Base-by-base conservation (phyloP, 2,113 vertebrate genomes). In the Hemicordylus capensis region DNA sequence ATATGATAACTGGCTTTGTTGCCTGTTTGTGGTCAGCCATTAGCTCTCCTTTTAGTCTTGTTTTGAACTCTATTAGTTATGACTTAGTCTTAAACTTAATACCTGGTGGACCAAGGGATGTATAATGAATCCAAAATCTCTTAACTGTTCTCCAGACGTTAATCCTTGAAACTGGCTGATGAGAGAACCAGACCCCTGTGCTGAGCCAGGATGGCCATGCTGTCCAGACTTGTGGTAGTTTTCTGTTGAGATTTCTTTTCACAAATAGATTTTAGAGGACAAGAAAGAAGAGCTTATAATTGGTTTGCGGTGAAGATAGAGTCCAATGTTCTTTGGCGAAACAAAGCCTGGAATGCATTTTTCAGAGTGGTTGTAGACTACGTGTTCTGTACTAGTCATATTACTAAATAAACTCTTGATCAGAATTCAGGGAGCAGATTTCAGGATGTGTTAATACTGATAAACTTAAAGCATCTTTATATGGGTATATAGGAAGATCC, bases 31-130 rank as follows among this genome's bases (percentile, higher is more conserved):
- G 59, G 69, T 91, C 4, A 46, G 73, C 87, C 76, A 39, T 46
- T 78, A 37, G 75, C 22, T 76, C 46, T 76, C 1, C 74, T 19
- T 75, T 88, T 76, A 54, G 87, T 51, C 82, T 73, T 88, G 70
- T 80, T 89, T 88, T 74, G 81, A 64, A 75, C 63, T 54, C 76
- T 88, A 54, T n/a, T 90, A 51, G 85, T 91, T 85, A 85, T 82
- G 82, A 34, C 54, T 87, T 81, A 19, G 93, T 94, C 83, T 89
- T 89, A 58, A 90, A 83, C 66, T 80, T 81, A 88, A 85, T 81
- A 90, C 86, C 77, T 90, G 83, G 58, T 89, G 14, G 73, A 81
- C 73, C 44, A 17, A 89, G 80, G 81, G 26, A 85, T 92, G 87
- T 84, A 81, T 90, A 88, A 24, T 86, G 26, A 83, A 85, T 92